Evolutionary conservation across 2,797 vertebrate genomes (phyloP), one percentile per base, ranked within the genome.

Genomic region (Hirundo rustica): DNA sequence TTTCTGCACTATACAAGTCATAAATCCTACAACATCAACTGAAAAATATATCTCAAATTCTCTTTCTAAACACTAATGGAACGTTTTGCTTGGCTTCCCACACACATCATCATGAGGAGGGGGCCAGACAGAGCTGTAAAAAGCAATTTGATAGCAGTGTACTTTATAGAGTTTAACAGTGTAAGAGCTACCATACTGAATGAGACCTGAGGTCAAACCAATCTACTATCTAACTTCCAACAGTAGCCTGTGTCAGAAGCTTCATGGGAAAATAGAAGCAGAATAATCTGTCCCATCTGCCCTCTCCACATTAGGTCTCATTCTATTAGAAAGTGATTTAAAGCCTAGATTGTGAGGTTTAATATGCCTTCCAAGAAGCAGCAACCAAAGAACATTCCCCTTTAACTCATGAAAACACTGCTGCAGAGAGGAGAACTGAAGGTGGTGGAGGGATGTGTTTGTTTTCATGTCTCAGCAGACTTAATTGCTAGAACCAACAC

Each of bases 401-500:
- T 93, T 81, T 80, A 79, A 88, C 47, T 94, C 66, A 45, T 0
- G 17, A 45, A 67, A 94, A 82, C 51, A 57, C 48, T 47, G 75
- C 44, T 81, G 71, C 53, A 82, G 82, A 84, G 32, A 48, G 47
- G 32, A 67, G 81, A 72, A 71, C 62, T 53, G 75, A 70, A 87
- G 75, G 53, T 34, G 36, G 30, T 27, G 40, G 47, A 83, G 65
- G 30, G 30, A 76, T 16, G 26, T 73, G 67, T 92, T 94, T 96
- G 89, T 96, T 94, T 96, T 96, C 85, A 74, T 81, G 82, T 93
- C 93, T 92, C 89, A 95, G 85, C 82, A 95, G 88, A 96, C 88
- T 88, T 93, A 95, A 95, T 93, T 95, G 91, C 92, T 92, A 90
- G 73, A 95, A 94, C 62, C 77, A 93, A 71, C 73, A 88, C 7